These are phyloP conservation scores for Harpagus bidentatus DNA, from an alignment of 2,113 vertebrate species.

Conservation along the genomic window DNA sequence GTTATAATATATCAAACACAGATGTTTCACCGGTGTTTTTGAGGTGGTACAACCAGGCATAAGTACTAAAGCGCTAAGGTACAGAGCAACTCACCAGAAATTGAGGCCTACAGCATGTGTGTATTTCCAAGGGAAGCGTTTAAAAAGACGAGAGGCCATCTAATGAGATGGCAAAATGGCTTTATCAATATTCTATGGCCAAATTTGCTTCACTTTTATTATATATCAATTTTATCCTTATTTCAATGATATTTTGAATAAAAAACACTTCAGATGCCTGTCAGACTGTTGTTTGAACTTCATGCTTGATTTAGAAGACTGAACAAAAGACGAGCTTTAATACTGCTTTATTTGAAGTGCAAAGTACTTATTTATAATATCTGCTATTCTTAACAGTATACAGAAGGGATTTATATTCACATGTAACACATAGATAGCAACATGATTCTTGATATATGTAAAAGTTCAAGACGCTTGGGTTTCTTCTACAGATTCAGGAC, in stretches of 20 bases:
- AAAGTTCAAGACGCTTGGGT: neutral
- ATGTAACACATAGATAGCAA: neutral
- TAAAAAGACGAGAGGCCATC: neutral
- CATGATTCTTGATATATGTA: neutral
- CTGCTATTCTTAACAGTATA: neutral
- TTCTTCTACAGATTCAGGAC: neutral
- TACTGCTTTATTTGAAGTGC: conserved; percentile 12
- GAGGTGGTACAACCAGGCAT: neutral
- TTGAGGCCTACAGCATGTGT: neutral
- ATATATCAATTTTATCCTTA: neutral
- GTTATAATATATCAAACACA: neutral
- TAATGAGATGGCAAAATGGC: neutral
- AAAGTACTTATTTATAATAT: neutral
- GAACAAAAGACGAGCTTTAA: neutral
- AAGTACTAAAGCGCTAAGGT: neutral
- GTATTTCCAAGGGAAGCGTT: neutral
- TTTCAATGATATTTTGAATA: neutral
- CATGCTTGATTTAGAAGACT: neutral
- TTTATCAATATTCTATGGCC: neutral
- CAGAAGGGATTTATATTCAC: neutral
- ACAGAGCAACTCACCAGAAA: neutral
- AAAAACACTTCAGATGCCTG: neutral
- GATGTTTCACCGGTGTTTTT: neutral
- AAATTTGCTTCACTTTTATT: neutral
- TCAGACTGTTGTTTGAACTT: neutral